Evolutionary conservation across 2,797 vertebrate genomes (phyloP).

Genomic region (Acanthopagrus latus): DNA sequence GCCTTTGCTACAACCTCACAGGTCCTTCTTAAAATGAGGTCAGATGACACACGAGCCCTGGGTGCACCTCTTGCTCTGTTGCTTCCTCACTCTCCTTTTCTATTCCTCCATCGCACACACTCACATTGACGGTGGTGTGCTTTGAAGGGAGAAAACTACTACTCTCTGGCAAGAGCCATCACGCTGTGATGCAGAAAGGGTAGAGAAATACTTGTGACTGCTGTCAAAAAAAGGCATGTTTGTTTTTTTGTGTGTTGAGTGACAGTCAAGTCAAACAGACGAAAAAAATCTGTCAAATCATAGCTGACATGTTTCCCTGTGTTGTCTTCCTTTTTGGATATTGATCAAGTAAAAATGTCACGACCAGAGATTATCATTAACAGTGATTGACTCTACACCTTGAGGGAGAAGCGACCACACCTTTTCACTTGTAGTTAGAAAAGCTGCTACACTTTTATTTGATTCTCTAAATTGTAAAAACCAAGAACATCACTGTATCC

Average conservation of each 20-base stretch:
- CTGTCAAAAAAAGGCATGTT: slow-evolving; percentile 41
- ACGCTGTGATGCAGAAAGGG: slow-evolving; percentile 46
- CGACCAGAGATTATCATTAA: neutral
- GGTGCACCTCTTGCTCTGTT: slow-evolving; percentile 52
- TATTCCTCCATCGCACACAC: slow-evolving; percentile 24
- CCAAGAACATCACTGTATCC: neutral
- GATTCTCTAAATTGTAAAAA: slow-evolving; percentile 13
- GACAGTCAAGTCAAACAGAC: neutral
- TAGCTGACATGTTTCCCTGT: neutral
- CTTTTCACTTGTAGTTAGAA: slow-evolving; percentile 11
- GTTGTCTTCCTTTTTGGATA: neutral
- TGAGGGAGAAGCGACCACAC: neutral
- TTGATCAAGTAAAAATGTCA: neutral
- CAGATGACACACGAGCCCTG: slow-evolving; percentile 75
- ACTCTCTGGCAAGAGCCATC: slow-evolving; percentile 1
- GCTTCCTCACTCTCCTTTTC: slow-evolving; percentile 35
- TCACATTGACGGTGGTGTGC: neutral
- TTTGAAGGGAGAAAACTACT: slow-evolving; percentile 15
- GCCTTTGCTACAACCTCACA: slow-evolving; percentile 73
- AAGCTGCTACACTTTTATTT: slow-evolving; percentile 1
- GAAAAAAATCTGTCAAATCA: neutral
- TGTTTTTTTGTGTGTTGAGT: neutral
- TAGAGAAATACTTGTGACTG: slow-evolving; percentile 19
- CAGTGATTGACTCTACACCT: neutral
- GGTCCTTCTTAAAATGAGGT: slow-evolving; percentile 78